Evolutionary conservation across 2,888 invertebrate species (phyloP).

Genomic region (Lampropteryx suffumata): DNA sequence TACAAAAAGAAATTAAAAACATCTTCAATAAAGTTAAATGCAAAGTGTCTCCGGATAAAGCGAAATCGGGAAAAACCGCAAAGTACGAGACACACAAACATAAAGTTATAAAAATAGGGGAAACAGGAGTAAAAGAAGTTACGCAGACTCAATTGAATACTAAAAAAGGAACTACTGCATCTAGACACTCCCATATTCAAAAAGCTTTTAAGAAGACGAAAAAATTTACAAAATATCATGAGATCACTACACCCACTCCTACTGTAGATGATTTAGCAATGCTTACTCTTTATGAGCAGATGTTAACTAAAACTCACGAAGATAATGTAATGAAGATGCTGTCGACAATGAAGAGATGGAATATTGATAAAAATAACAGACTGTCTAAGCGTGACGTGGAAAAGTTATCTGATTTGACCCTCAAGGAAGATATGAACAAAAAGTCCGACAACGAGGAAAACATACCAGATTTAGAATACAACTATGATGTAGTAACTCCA

Average conservation of each 20-base stretch:
- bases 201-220: constrained; percentile 18
- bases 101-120: constrained; percentile 7
- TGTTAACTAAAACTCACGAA: constrained; percentile 51
- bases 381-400: constrained; percentile 41
- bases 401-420: constrained; percentile 36
- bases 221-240: constrained; percentile 9
- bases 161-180: not conserved
- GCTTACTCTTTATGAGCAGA: constrained; percentile 53
- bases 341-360: constrained; percentile 34
- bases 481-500: constrained; percentile 1
- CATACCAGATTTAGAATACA: constrained; percentile 40
- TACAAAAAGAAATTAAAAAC: constrained; percentile 49
- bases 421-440: constrained; percentile 31
- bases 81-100: constrained; percentile 7
- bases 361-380: constrained; percentile 14
- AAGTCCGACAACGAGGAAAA: constrained; percentile 38
- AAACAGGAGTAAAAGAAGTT: not conserved
- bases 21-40: constrained; percentile 49
- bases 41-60: constrained; percentile 46
- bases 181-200: constrained; percentile 4
- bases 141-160: not conserved
- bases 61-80: constrained; percentile 36
- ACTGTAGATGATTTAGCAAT: constrained; percentile 52
- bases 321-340: constrained; percentile 47
- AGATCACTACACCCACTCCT: constrained; percentile 18